Evolutionary conservation across 2,888 invertebrate species (phyloP).

Genomic region (Atethmia centrago): DNA sequence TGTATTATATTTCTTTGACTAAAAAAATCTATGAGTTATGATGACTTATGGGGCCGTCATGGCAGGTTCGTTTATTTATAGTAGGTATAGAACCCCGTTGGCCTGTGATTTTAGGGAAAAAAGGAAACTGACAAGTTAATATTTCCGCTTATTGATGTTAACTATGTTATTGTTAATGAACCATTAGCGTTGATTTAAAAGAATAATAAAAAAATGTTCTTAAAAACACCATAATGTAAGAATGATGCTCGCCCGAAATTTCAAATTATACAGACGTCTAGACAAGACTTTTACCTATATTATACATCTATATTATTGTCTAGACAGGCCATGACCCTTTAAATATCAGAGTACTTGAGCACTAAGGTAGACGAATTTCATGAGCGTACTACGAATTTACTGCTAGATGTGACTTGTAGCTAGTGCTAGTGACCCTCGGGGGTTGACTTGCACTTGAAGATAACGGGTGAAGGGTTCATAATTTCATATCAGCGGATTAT

Average conservation of each 20-base stretch:
- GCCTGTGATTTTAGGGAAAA: neutral
- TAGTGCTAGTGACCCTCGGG: constrained; percentile 41
- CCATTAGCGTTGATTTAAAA: neutral
- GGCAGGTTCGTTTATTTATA: neutral
- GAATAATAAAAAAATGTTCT: neutral
- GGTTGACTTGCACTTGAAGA: constrained; percentile 14
- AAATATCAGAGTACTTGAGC: constrained; percentile 66
- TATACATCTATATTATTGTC: constrained; percentile 78
- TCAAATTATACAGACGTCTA: constrained; percentile 77
- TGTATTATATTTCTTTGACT: constrained; percentile 30
- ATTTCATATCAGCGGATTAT: constrained; percentile 27
- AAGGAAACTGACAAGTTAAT: constrained; percentile 3
- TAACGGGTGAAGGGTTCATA: constrained; percentile 23
- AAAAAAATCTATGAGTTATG: neutral
- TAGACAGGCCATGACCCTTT: constrained; percentile 86
- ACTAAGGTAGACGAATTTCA: constrained; percentile 58
- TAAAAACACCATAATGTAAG: neutral
- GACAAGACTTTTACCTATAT: constrained; percentile 72
- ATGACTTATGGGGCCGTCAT: neutral
- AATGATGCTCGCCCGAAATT: constrained; percentile 46
- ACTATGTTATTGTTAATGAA: constrained; percentile 7
- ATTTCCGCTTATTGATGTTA: constrained; percentile 1
- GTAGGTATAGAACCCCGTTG: neutral
- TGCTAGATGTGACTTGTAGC: constrained; percentile 40
- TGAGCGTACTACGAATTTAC: constrained; percentile 47